phyloP scores from a whole-genome alignment of 2,797 vertebrate genomes.

The Labroides dimidiatus region DNA sequence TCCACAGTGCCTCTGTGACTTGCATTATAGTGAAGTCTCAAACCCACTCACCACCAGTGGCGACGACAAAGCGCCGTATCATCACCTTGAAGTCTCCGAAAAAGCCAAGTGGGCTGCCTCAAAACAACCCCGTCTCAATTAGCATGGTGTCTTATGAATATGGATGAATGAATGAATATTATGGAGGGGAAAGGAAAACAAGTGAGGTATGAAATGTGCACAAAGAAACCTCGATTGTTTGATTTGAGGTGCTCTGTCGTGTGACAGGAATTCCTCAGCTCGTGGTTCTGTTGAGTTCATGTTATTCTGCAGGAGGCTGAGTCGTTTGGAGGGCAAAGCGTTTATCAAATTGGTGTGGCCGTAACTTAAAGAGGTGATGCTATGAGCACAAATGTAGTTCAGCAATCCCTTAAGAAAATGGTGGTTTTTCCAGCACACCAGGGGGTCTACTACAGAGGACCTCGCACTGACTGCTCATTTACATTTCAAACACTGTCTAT shows the following conservation, averaged over 20 bases:
- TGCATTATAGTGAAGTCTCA: constrained; percentile 77
- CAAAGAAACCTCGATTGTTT: constrained; percentile 25
- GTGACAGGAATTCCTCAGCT: constrained; percentile 31
- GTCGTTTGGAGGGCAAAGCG: constrained; percentile 24
- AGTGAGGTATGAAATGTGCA: constrained; percentile 39
- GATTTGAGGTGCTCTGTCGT: constrained; percentile 27
- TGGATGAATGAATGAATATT: constrained; percentile 61
- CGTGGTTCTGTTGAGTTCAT: neutral
- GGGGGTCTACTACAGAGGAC: constrained; percentile 80
- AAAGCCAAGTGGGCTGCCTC: constrained; percentile 51
- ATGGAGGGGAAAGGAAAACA: neutral
- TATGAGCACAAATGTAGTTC: constrained; percentile 47
- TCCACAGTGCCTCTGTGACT: constrained; percentile 77
- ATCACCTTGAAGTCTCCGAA: constrained; percentile 59
- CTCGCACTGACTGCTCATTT: constrained; percentile 79
- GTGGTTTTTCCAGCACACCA: constrained; percentile 64
- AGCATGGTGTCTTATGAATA: constrained; percentile 67
- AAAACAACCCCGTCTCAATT: constrained; percentile 53
- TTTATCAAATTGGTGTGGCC: constrained; percentile 60
- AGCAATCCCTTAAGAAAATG: constrained; percentile 72
- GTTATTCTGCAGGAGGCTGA: constrained; percentile 8
- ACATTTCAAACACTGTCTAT: constrained; percentile 84
- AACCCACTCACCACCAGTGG: constrained; percentile 66
- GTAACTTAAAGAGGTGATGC: constrained; percentile 55
- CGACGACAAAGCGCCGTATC: constrained; percentile 56